Percentiles rank a stretch among this genome's conserved stretches.
Conservation (phyloP, 2,797 vertebrate species). For the Microctenopoma steveboyesi region DNA sequence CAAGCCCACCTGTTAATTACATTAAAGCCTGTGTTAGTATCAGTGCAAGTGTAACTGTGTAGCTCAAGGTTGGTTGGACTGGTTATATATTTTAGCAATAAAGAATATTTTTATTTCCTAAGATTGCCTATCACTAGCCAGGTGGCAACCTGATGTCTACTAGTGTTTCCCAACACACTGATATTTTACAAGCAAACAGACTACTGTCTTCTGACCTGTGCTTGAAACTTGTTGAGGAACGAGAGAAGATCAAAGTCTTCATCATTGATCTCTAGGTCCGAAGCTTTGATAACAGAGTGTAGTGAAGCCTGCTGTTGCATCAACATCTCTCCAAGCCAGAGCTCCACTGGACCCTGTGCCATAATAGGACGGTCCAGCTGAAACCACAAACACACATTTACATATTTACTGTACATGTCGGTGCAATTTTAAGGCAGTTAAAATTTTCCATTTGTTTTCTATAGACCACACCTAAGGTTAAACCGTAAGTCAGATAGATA, state of each 20-base stretch:
- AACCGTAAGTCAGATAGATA: no score
- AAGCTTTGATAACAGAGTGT: slow-evolving; percentile 83
- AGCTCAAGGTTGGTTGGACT: no score
- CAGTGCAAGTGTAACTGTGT: no score
- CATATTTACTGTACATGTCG: not conserved
- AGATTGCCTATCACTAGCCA: no score
- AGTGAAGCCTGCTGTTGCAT: slow-evolving; percentile 84
- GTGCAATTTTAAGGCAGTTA: not conserved
- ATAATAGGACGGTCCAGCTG: slow-evolving; percentile 77
- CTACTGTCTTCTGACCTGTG: slow-evolving; percentile 49
- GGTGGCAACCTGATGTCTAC: no score
- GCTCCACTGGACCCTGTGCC: slow-evolving; percentile 86
- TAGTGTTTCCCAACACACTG: no score
- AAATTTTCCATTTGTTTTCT: no score
- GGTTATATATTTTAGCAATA: no score
- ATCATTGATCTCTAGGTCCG: slow-evolving; percentile 85
- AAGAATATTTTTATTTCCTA: no score
- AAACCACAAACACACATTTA: slow-evolving; percentile 37
- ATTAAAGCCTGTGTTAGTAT: no score
- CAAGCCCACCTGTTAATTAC: slow-evolving; percentile 74
- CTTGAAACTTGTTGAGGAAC: slow-evolving; percentile 84
- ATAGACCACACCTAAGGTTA: not conserved
- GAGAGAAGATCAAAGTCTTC: slow-evolving; percentile 84
- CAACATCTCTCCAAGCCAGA: slow-evolving; percentile 89
- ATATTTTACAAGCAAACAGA: no score